phyloP scores from a whole-genome alignment of 35 echinoderm and acorn worm species.

The Diadema setosum region DNA sequence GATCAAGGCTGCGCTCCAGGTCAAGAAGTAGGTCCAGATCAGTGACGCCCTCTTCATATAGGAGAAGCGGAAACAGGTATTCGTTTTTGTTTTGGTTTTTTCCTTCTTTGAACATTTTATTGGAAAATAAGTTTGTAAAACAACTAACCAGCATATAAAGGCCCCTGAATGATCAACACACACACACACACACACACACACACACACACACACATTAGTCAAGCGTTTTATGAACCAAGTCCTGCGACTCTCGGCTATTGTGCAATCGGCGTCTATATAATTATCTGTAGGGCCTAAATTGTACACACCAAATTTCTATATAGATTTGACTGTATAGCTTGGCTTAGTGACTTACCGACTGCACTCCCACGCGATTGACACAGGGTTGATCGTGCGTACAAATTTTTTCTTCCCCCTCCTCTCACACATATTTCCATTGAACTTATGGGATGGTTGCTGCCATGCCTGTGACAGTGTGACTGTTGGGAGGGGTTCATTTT shows the following conservation, averaged over 20 bases:
- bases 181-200: too few relatives aligned
- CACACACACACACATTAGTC: neutral
- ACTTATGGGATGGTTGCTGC: neutral
- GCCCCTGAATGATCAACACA: too few relatives aligned
- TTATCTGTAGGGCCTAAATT: neutral
- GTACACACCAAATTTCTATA: neutral
- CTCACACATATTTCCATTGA: neutral
- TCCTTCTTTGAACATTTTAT: neutral
- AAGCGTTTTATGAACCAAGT: too few relatives aligned
- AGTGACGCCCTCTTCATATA: neutral
- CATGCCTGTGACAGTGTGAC: neutral
- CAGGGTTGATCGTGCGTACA: neutral
- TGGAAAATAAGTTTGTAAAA: neutral
- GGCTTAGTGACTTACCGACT: neutral
- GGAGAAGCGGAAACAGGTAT: neutral
- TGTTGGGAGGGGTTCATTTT: neutral
- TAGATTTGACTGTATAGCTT: neutral
- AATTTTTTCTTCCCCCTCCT: neutral
- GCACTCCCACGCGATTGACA: neutral
- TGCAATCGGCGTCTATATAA: neutral
- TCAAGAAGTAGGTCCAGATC: neutral
- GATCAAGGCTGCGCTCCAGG: neutral
- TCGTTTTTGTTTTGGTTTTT: neutral
- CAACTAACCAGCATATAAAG: too few relatives aligned
- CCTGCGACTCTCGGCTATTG: too few relatives aligned